Conservation (phyloP, 1,140 invertebrate genomes). For the Neodiprion lecontei region DNA sequence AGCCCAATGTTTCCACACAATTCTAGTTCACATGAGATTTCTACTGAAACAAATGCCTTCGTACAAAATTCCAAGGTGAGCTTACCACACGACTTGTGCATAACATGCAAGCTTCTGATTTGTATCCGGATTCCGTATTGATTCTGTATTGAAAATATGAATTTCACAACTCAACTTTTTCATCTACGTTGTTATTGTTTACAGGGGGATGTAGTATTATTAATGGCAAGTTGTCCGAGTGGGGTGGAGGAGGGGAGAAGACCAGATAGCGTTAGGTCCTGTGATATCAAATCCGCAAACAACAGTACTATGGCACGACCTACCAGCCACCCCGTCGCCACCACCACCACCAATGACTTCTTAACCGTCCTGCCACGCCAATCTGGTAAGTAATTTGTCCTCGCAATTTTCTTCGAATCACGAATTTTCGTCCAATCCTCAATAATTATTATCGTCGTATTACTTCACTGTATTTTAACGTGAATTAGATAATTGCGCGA, state of each 20-base stretch:
- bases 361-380: constrained; percentile 63
- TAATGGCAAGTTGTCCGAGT: constrained; percentile 63
- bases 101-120: background rate
- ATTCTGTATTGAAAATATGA: constrained; percentile 7
- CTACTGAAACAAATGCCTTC: constrained; percentile 68
- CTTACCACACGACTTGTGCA: background rate
- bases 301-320: constrained; percentile 62
- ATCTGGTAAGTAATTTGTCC: constrained; percentile 46
- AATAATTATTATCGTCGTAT: too few relatives aligned
- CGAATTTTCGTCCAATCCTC: background rate
- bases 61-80: constrained; percentile 66
- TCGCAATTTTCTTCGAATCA: constrained; percentile 27
- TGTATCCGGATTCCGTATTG: background rate
- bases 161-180: background rate
- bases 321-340: constrained; percentile 62
- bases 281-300: constrained; percentile 64
- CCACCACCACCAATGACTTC: constrained; percentile 61
- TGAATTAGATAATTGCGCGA: too few relatives aligned
- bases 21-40: constrained; percentile 70
- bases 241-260: constrained; percentile 59
- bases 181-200: constrained; percentile 24
- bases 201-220: constrained; percentile 64
- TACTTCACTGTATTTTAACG: too few relatives aligned
- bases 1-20: constrained; percentile 69
- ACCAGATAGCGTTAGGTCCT: constrained; percentile 62